Conservation (phyloP, 2,113 vertebrate species). For the Chaenogobius annularis region DNA sequence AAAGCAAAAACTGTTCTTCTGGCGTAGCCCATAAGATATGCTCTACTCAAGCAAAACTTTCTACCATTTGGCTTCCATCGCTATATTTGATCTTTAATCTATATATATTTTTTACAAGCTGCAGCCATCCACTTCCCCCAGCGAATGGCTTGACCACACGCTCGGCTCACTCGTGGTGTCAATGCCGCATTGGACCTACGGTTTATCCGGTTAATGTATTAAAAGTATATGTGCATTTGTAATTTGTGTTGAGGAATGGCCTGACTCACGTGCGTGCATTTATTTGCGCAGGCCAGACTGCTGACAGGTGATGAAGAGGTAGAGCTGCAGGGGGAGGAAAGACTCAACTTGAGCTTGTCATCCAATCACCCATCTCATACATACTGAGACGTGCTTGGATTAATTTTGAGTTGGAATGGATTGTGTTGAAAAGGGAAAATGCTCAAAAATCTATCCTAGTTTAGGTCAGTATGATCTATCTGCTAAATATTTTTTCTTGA, state of each 20-base stretch:
- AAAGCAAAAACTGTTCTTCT: not conserved
- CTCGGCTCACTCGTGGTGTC: constrained; percentile 13
- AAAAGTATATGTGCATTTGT: constrained; percentile 20
- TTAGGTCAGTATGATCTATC: not conserved
- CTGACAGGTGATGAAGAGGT: constrained; percentile 51
- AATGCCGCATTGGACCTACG: constrained; percentile 36
- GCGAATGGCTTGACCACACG: constrained; percentile 43
- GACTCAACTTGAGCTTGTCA: constrained; percentile 31
- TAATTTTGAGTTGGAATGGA: constrained; percentile 33
- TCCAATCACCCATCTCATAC: constrained; percentile 51
- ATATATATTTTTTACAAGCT: constrained; percentile 36
- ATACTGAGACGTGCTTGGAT: constrained; percentile 43
- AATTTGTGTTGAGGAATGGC: not conserved
- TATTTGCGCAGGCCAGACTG: constrained; percentile 13
- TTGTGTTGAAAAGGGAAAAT: not conserved
- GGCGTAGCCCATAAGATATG: not conserved
- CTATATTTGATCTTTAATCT: too few relatives aligned
- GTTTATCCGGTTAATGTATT: constrained; percentile 35
- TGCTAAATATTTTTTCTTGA: not conserved
- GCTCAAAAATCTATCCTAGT: constrained; percentile 2
- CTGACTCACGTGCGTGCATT: not conserved
- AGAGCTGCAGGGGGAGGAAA: constrained; percentile 35
- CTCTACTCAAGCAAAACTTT: constrained; percentile 2
- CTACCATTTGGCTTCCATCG: constrained; percentile 7
- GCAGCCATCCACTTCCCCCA: constrained; percentile 28